Percentiles rank a stretch among this genome's conserved stretches.
Conservation (phyloP, 2,797 vertebrate genomes). For the Dryobates pubescens region DNA sequence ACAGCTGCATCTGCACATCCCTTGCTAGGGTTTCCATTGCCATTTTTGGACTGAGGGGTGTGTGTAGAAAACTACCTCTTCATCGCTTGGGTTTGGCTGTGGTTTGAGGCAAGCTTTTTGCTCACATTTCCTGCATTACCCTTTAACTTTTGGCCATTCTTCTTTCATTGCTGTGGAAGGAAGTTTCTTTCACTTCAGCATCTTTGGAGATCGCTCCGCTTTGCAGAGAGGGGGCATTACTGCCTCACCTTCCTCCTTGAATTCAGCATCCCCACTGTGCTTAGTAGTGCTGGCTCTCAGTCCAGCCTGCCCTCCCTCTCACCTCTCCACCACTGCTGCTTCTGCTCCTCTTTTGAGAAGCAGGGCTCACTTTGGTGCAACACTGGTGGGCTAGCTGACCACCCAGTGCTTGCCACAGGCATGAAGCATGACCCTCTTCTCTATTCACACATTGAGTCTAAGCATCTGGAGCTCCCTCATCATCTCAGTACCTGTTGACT, state of each 20-base stretch:
- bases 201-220: background rate
- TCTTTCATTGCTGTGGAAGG: background rate
- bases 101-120: background rate
- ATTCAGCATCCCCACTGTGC: background rate
- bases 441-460: background rate
- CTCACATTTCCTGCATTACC: accelerated
- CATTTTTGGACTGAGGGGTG: background rate
- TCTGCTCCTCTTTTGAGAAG: background rate
- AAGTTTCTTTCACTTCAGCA: background rate
- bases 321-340: background rate
- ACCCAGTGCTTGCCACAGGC: background rate
- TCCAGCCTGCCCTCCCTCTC: accelerated
- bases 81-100: background rate
- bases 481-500: background rate
- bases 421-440: background rate
- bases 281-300: background rate
- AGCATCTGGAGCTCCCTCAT: background rate
- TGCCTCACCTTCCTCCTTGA: slow-evolving; percentile 42
- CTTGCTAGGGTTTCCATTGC: accelerated
- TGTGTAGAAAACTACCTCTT: background rate
- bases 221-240: slow-evolving; percentile 51
- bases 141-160: slow-evolving; percentile 25
- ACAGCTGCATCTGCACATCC: background rate
- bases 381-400: background rate
- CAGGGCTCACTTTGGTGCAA: background rate